A percentile compares a stretch with the other conserved stretches of the same genome.
These are phyloP conservation scores for Iselma pallidipennis DNA, from an alignment of 2,888 invertebrate genomes.

Conservation along the genomic window DNA sequence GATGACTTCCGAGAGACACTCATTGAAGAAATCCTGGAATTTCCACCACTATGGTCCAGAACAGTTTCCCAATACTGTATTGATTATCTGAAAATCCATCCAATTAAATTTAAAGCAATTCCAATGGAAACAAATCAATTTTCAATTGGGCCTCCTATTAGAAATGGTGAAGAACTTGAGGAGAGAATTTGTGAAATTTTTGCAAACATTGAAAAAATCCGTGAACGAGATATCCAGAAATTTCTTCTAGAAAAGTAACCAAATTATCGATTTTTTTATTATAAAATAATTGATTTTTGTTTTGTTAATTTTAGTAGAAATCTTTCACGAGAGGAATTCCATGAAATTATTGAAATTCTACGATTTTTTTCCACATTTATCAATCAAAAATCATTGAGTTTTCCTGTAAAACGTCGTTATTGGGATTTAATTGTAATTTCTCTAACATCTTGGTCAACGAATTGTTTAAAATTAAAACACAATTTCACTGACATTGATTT, in stretches of 20 bases:
- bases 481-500: conserved; percentile 53
- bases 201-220: conserved; percentile 38
- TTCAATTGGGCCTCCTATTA: too few species aligned
- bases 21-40: background rate
- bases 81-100: background rate
- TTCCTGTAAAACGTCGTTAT: conserved; percentile 53
- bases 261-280: too few species aligned
- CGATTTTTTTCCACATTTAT: conserved; percentile 52
- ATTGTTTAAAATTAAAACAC: conserved; percentile 56
- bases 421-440: conserved; percentile 80
- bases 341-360: conserved; percentile 54
- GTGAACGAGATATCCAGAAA: conserved; percentile 33
- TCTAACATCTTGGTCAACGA: conserved; percentile 67
- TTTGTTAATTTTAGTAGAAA: conserved; percentile 38
- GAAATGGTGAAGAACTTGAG: conserved; percentile 43
- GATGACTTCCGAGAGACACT: background rate
- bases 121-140: background rate
- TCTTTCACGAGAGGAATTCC: conserved; percentile 46
- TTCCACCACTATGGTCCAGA: background rate
- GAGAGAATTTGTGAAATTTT: conserved; percentile 50
- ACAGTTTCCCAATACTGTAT: background rate
- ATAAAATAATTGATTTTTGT: background rate
- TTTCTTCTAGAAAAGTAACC: background rate
- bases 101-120: background rate
- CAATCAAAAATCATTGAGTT: conserved; percentile 34